Percentiles rank a stretch among this genome's conserved stretches.
These are phyloP conservation scores for Porites lutea DNA, from an alignment of 64 coral and sea anemone genomes.

Conservation along the genomic window DNA sequence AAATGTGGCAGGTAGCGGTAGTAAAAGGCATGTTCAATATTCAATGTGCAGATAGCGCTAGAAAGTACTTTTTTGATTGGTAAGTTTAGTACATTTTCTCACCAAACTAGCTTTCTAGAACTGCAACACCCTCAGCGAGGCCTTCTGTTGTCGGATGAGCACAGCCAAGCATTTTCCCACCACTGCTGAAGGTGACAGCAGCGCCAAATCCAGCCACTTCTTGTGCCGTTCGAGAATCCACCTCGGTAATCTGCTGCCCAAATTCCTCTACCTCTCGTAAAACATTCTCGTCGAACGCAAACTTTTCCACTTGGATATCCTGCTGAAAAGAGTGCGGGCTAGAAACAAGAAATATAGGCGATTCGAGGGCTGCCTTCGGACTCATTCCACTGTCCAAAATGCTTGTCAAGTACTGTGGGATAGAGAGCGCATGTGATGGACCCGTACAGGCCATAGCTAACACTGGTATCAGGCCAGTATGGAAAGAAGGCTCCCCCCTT, in stretches of 20 bases:
- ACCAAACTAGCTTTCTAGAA: not conserved
- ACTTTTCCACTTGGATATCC: slow-evolving; percentile 79
- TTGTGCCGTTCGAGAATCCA: slow-evolving; percentile 55
- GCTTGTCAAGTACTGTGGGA: slow-evolving; percentile 74
- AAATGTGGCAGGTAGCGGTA: too few relatives aligned
- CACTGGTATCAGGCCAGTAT: slow-evolving; percentile 42
- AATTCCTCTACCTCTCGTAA: slow-evolving; percentile 55
- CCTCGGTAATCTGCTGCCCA: slow-evolving; percentile 78
- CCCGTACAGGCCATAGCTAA: slow-evolving; percentile 79
- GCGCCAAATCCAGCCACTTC: slow-evolving; percentile 62
- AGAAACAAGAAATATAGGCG: slow-evolving; percentile 63
- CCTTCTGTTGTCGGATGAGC: slow-evolving; percentile 70
- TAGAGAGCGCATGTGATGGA: slow-evolving; percentile 52
- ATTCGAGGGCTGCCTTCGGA: slow-evolving; percentile 81
- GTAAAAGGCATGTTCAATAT: too few relatives aligned
- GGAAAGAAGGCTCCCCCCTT: not conserved
- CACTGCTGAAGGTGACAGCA: slow-evolving; percentile 48
- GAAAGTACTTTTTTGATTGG: not conserved
- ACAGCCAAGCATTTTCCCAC: slow-evolving; percentile 68
- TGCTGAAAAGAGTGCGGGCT: slow-evolving; percentile 71
- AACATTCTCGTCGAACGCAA: slow-evolving; percentile 51
- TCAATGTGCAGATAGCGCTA: not conserved
- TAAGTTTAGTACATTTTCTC: not conserved
- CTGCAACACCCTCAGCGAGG: slow-evolving; percentile 70
- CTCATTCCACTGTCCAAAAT: slow-evolving; percentile 80